A percentile compares a stretch with the other conserved stretches of the same genome.
phyloP scores from a whole-genome alignment of 1,140 invertebrate species.

The Drusus annulatus region DNA sequence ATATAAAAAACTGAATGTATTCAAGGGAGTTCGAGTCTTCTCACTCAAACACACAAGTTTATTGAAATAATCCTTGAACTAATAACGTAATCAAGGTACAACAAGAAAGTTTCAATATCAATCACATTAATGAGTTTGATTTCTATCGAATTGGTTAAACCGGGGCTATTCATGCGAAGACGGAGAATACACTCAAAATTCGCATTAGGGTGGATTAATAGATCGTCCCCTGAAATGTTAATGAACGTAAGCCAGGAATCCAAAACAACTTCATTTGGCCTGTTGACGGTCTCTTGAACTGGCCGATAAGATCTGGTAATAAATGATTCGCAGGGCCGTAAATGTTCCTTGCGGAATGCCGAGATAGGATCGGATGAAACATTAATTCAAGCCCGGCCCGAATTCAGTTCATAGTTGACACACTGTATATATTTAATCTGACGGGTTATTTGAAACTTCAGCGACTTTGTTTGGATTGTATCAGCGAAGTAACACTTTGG shows the following conservation, averaged over 20 bases:
- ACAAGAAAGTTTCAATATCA: no score
- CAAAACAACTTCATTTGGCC: conserved; percentile 31
- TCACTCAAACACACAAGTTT: no score
- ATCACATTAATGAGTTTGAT: background rate
- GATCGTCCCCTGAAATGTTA: conserved; percentile 28
- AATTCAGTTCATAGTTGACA: conserved; percentile 21
- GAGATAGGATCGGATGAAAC: conserved; percentile 6
- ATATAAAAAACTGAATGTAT: no score
- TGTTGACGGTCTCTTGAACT: conserved; percentile 22
- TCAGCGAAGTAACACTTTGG: no score
- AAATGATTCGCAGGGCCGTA: conserved; percentile 39
- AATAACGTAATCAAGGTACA: no score
- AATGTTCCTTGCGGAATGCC: conserved; percentile 20
- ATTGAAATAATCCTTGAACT: no score
- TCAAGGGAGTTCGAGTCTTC: no score
- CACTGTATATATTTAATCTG: background rate
- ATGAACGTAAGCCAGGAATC: conserved; percentile 19
- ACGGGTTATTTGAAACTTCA: conserved; percentile 3
- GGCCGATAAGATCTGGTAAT: conserved; percentile 32
- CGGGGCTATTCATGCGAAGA: background rate
- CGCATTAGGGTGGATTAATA: conserved; percentile 45
- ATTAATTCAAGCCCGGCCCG: background rate
- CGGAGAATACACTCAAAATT: background rate
- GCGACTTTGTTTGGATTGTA: no score
- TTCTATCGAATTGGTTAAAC: background rate